Conservation (phyloP, 2,888 invertebrate species). For the Anthrax anthrax region DNA sequence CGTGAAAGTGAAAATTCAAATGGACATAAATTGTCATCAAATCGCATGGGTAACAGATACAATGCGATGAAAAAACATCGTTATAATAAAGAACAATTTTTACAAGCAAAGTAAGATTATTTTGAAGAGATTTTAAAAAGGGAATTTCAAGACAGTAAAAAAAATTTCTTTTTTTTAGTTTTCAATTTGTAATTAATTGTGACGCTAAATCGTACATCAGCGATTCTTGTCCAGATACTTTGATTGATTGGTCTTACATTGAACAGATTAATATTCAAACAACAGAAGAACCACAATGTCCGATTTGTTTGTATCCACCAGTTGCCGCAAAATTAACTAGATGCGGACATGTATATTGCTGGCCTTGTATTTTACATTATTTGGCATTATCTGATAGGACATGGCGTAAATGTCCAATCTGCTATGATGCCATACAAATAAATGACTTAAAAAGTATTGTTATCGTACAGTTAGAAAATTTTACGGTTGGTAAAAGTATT, state of each 20-base stretch:
- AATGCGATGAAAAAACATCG: constrained; percentile 39
- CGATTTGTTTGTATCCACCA: constrained; percentile 81
- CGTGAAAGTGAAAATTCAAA: constrained; percentile 33
- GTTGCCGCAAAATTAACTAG: constrained; percentile 81
- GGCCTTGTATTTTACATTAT: constrained; percentile 90
- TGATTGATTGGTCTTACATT: constrained; percentile 83
- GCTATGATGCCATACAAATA: constrained; percentile 66
- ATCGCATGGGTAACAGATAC: constrained; percentile 14
- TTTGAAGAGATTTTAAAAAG: not conserved
- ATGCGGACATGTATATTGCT: constrained; percentile 94
- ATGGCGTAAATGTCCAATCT: constrained; percentile 83
- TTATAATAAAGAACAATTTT: constrained; percentile 85
- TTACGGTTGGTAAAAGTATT: constrained; percentile 47
- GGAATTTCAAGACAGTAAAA: not conserved
- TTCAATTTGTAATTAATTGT: constrained; percentile 85
- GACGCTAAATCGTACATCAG: constrained; percentile 57
- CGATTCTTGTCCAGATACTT: constrained; percentile 63
- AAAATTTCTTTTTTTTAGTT: constrained; percentile 44
- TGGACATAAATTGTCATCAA: constrained; percentile 18
- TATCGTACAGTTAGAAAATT: constrained; percentile 24
- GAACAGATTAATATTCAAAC: constrained; percentile 74
- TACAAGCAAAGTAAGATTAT: constrained; percentile 75
- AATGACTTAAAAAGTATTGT: constrained; percentile 67
- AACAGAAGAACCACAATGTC: constrained; percentile 60
- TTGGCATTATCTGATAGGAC: constrained; percentile 70